A percentile compares a stretch with the other conserved stretches of the same genome.
Evolutionary conservation across 2,888 invertebrate genomes (phyloP).

Genomic region (Xanthostigma xanthostigma): DNA sequence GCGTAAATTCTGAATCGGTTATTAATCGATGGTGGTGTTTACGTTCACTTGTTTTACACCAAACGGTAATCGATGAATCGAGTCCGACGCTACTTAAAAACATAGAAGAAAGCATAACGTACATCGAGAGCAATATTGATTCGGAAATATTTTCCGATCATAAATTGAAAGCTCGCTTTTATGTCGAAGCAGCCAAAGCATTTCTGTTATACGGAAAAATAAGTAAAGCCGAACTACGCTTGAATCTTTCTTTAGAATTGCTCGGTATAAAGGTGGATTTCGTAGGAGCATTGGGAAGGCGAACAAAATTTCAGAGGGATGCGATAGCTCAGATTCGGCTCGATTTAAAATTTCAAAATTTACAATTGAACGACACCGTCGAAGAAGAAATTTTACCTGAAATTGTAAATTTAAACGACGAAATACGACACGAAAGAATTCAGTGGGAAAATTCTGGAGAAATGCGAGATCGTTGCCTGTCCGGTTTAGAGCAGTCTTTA

Average conservation of each 20-base stretch:
- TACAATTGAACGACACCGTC: constrained; percentile 30
- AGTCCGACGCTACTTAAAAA: constrained; percentile 49
- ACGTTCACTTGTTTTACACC: constrained; percentile 57
- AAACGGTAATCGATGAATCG: constrained; percentile 59
- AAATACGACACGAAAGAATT: constrained; percentile 68
- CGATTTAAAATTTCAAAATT: constrained; percentile 36
- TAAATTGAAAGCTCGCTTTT: constrained; percentile 28
- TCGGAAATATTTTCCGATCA: constrained; percentile 19
- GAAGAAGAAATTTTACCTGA: constrained; percentile 42
- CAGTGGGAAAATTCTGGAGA: constrained; percentile 47
- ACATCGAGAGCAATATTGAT: constrained; percentile 2
- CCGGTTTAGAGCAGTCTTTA: constrained; percentile 62
- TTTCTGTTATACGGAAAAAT: constrained; percentile 61
- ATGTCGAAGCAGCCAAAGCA: constrained; percentile 46
- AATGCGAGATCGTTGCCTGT: constrained; percentile 33
- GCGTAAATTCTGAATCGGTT: constrained; percentile 20
- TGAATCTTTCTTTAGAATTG: constrained; percentile 44
- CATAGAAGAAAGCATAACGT: constrained; percentile 34
- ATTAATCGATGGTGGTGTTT: constrained; percentile 57
- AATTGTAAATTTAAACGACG: constrained; percentile 67
- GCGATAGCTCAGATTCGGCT: constrained; percentile 71
- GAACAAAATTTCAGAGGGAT: constrained; percentile 78
- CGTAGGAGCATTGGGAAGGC: constrained; percentile 67
- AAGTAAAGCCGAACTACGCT: constrained; percentile 49
- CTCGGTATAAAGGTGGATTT: constrained; percentile 54